These are phyloP conservation scores for Nothoprocta perdicaria DNA, from an alignment of 2,113 vertebrate genomes.

Conservation along the genomic window DNA sequence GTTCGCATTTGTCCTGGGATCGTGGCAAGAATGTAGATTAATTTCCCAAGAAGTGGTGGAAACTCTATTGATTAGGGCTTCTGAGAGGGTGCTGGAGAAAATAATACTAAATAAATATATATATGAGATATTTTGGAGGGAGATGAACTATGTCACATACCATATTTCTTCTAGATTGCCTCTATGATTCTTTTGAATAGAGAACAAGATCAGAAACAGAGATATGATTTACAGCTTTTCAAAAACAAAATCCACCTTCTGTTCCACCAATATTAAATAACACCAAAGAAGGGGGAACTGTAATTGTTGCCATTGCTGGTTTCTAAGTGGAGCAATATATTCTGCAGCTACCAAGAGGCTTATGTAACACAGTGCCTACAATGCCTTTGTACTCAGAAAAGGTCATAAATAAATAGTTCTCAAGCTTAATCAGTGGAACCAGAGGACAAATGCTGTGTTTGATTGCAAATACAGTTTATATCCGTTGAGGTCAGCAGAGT, in stretches of 20 bases:
- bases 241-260: background rate
- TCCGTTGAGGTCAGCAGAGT: background rate
- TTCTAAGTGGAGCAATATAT: background rate
- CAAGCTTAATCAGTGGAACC: constrained; percentile 13
- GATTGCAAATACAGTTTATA: constrained; percentile 19
- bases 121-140: background rate
- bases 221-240: background rate
- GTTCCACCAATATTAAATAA: background rate
- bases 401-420: constrained; percentile 25
- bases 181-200: background rate
- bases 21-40: background rate
- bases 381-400: constrained; percentile 31
- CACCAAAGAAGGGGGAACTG: background rate
- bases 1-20: background rate
- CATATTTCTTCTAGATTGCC: background rate
- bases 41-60: background rate
- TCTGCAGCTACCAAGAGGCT: background rate
- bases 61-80: background rate
- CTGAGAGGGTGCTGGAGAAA: background rate
- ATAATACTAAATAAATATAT: background rate
- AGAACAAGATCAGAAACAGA: background rate
- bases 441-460: background rate
- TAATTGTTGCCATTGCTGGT: background rate
- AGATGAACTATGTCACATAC: background rate
- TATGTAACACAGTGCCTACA: background rate